A percentile compares a stretch with the other conserved stretches of the same genome.
Conservation (phyloP, 2,888 invertebrate genomes). For the Notodonta dromedarius region DNA sequence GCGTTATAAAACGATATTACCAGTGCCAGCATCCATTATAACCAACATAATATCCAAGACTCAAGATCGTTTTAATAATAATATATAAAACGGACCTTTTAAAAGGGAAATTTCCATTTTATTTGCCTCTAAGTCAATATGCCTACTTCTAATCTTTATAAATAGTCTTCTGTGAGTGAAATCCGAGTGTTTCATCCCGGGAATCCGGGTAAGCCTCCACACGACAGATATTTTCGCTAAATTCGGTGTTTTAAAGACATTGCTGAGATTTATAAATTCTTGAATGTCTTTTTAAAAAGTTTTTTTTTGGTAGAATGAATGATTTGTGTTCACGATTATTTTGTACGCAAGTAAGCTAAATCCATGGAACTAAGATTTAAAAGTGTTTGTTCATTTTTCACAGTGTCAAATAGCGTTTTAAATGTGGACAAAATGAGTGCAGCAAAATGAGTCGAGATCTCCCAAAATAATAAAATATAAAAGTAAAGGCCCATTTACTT, state of each 20-base stretch:
- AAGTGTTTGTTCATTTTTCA: too few species aligned
- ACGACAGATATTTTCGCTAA: constrained; percentile 22
- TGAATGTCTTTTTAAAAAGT: not conserved
- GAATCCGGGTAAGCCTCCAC: constrained; percentile 19
- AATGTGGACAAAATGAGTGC: too few species aligned
- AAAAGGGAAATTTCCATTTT: constrained; percentile 18
- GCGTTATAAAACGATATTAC: not conserved
- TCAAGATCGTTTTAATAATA: not conserved
- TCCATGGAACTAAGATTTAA: too few species aligned
- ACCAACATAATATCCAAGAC: not conserved
- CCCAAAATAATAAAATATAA: not conserved
- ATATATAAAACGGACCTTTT: constrained; percentile 3
- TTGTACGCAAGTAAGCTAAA: too few species aligned
- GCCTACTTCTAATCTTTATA: constrained; percentile 33
- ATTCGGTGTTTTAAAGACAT: constrained; percentile 20
- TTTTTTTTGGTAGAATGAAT: not conserved
- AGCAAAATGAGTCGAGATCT: too few species aligned
- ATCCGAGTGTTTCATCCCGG: constrained; percentile 20
- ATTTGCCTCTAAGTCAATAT: constrained; percentile 27
- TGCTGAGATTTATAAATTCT: constrained; percentile 18
- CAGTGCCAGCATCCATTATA: not conserved
- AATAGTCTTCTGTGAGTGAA: constrained; percentile 27
- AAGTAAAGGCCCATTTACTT: not conserved
- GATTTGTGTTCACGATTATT: not conserved
- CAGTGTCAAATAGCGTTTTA: too few species aligned